Evolutionary conservation across 2,113 vertebrate species (phyloP).

Genomic region (Felis chaus): DNA sequence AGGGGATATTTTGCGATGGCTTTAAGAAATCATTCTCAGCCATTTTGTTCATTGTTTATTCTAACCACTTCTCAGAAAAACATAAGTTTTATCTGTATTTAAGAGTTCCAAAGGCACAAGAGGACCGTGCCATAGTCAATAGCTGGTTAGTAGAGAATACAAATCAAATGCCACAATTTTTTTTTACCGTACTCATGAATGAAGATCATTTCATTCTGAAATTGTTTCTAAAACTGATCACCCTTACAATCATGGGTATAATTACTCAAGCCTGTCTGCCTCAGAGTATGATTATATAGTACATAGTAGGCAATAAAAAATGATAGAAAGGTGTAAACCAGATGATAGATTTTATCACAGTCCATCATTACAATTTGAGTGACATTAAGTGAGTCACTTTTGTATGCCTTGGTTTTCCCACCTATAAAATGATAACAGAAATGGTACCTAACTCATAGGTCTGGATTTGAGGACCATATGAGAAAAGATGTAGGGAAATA

Average conservation of each 20-base stretch:
- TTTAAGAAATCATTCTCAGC: conserved; percentile 33
- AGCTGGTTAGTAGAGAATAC: background rate
- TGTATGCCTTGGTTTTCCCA: background rate
- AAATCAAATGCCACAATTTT: background rate
- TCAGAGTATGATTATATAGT: background rate
- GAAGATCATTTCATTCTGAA: background rate
- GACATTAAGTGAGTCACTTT: background rate
- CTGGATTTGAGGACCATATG: background rate
- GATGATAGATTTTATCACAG: background rate
- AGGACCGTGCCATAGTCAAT: background rate
- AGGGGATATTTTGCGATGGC: background rate
- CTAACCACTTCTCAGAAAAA: background rate
- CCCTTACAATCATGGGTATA: background rate
- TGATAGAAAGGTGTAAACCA: background rate
- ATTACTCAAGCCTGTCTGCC: background rate
- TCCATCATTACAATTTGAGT: background rate
- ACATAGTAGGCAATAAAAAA: background rate
- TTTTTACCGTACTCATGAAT: background rate
- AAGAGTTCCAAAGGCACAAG: background rate
- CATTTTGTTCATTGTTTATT: conserved; percentile 9
- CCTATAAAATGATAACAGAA: background rate
- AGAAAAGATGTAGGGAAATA: background rate
- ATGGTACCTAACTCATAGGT: background rate
- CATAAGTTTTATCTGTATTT: background rate
- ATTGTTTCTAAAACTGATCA: background rate